Evolutionary conservation across 2,888 invertebrate genomes (phyloP).

Genomic region (Frankliniella fusca): DNA sequence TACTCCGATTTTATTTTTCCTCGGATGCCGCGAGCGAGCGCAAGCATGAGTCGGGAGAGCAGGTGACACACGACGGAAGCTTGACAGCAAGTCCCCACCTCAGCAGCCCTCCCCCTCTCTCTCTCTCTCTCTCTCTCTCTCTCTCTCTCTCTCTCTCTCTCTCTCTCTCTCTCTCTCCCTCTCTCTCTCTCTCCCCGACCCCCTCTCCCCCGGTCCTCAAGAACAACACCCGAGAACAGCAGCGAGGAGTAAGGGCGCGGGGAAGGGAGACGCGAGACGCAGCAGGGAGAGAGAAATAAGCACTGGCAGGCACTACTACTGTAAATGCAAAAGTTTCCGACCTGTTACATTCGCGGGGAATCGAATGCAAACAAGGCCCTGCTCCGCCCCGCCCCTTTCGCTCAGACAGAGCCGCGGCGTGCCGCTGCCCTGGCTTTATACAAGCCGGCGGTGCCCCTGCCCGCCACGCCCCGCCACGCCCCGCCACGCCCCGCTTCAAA

Average conservation of each 20-base stretch:
- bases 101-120: background rate
- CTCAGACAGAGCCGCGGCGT: too few species aligned
- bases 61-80: background rate
- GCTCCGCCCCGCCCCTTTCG: background rate
- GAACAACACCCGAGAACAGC: background rate
- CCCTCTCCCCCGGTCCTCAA: background rate
- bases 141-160: background rate
- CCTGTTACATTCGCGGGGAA: slow-evolving; percentile 17
- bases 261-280: too few species aligned
- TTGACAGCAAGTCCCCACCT: background rate
- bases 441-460: too few species aligned
- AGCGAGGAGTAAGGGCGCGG: too few species aligned
- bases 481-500: too few species aligned
- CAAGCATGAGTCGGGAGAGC: background rate
- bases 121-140: background rate
- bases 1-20: background rate
- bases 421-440: too few species aligned
- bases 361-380: slow-evolving; percentile 15
- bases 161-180: slow-evolving; percentile 12
- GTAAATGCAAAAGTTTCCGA: slow-evolving; percentile 20
- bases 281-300: background rate
- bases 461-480: too few species aligned
- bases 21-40: background rate
- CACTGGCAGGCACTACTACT: background rate
- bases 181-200: slow-evolving; percentile 5